Conservation (phyloP, 2,113 vertebrate species). For the Megaceryle maxima region DNA sequence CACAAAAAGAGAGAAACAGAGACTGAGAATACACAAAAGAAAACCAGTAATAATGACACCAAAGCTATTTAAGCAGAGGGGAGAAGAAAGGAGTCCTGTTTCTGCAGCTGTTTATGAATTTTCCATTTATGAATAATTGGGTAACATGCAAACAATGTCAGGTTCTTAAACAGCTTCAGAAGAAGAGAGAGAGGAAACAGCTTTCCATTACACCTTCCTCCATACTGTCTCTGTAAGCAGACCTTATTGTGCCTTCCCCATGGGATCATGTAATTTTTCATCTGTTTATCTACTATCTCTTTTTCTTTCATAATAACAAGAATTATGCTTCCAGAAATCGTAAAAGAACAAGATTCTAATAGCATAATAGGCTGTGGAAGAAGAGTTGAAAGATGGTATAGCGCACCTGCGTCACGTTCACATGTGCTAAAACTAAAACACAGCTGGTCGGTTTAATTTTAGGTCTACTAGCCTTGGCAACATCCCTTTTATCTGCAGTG, state of each 20-base stretch:
- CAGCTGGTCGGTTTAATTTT: slow-evolving; percentile 67
- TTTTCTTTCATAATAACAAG: not conserved
- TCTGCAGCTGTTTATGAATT: not conserved
- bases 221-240: not conserved
- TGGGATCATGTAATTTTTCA: not conserved
- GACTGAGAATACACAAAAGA: not conserved
- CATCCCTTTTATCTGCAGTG: slow-evolving; percentile 43
- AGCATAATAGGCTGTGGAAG: not conserved
- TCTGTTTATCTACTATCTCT: not conserved
- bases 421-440: slow-evolving; percentile 56
- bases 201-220: not conserved
- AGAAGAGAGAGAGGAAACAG: not conserved
- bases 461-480: slow-evolving; percentile 56
- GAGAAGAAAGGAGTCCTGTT: not conserved
- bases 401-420: slow-evolving; percentile 42
- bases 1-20: not conserved
- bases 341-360: not conserved
- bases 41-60: not conserved
- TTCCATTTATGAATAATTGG: not conserved
- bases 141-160: not conserved
- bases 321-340: slow-evolving; percentile 28
- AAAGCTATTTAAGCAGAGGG: not conserved
- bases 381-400: not conserved
- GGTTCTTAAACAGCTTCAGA: not conserved
- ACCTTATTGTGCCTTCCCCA: not conserved